Percentiles rank a stretch among this genome's conserved stretches.
Evolutionary conservation across 2,797 vertebrate species (phyloP).

Genomic region (Clarias laeviceps): DNA sequence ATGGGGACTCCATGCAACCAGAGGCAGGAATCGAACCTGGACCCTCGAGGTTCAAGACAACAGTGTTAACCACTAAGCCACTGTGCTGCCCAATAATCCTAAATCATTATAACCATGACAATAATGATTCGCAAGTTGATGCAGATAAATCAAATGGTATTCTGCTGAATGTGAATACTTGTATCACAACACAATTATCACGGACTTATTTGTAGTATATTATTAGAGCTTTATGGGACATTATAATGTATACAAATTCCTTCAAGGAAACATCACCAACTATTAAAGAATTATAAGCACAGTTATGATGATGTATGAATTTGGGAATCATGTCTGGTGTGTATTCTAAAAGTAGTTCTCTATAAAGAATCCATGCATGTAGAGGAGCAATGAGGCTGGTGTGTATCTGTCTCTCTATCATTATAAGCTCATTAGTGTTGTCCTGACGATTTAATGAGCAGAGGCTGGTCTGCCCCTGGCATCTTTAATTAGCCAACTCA

Average conservation of each 20-base stretch:
- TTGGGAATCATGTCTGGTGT: neutral
- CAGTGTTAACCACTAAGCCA: too few relatives aligned
- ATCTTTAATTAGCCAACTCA: slow-evolving; percentile 62
- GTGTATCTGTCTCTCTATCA: slow-evolving; percentile 64
- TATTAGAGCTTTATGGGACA: neutral
- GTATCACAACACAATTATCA: neutral
- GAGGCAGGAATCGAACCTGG: too few relatives aligned
- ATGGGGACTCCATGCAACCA: too few relatives aligned
- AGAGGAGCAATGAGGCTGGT: slow-evolving; percentile 43
- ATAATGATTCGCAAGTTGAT: neutral
- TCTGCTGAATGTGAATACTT: neutral
- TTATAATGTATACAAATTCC: neutral
- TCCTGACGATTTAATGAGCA: slow-evolving; percentile 73
- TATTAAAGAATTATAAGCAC: neutral
- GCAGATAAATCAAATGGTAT: neutral
- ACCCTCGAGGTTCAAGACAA: too few relatives aligned
- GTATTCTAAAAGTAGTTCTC: slow-evolving; percentile 35
- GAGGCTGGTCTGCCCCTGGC: slow-evolving; percentile 61
- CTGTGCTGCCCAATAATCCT: neutral
- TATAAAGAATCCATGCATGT: slow-evolving; percentile 7
- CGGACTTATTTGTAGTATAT: neutral
- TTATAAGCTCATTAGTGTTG: slow-evolving; percentile 73
- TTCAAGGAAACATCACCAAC: neutral
- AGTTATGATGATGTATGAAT: neutral
- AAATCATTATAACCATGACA: too few relatives aligned